A percentile compares a stretch with the other conserved stretches of the same genome.
Evolutionary conservation across 1,140 invertebrate genomes (phyloP).

Genomic region (Tetragnatha versicolor): DNA sequence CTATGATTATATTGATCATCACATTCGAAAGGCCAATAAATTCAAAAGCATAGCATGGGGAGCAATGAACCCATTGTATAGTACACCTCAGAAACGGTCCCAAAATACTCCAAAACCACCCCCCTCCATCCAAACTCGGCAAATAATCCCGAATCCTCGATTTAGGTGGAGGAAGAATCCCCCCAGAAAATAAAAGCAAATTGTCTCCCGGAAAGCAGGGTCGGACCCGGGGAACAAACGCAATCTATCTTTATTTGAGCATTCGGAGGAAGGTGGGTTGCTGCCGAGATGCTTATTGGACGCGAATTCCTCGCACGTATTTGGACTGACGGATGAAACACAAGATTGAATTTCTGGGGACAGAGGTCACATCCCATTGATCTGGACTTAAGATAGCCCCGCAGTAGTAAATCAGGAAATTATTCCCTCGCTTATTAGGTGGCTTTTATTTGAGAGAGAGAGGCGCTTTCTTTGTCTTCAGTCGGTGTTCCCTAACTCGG

Average conservation of each 20-base stretch:
- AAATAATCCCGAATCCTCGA: not conserved
- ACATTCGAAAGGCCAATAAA: too few relatives aligned
- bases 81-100: not conserved
- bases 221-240: too few relatives aligned
- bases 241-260: conserved; percentile 20
- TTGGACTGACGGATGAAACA: conserved; percentile 14
- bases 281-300: conserved; percentile 15
- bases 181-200: conserved; percentile 3
- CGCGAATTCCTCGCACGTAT: conserved; percentile 15
- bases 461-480: too few relatives aligned
- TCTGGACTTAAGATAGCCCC: not conserved
- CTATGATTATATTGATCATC: too few relatives aligned
- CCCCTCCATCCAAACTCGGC: not conserved
- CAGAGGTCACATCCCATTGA: conserved; percentile 10
- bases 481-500: too few relatives aligned
- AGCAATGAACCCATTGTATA: too few relatives aligned
- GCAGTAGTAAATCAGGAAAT: conserved; percentile 8
- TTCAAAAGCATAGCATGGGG: too few relatives aligned
- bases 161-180: not conserved
- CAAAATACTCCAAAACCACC: not conserved
- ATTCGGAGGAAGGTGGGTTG: too few relatives aligned
- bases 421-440: conserved; percentile 8
- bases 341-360: conserved; percentile 16
- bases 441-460: not conserved
- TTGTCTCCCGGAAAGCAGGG: too few relatives aligned